A percentile compares a stretch with the other conserved stretches of the same genome.
These are phyloP conservation scores for Caenorhabditis panamensis DNA, from an alignment of 2,888 invertebrate genomes.

Conservation along the genomic window DNA sequence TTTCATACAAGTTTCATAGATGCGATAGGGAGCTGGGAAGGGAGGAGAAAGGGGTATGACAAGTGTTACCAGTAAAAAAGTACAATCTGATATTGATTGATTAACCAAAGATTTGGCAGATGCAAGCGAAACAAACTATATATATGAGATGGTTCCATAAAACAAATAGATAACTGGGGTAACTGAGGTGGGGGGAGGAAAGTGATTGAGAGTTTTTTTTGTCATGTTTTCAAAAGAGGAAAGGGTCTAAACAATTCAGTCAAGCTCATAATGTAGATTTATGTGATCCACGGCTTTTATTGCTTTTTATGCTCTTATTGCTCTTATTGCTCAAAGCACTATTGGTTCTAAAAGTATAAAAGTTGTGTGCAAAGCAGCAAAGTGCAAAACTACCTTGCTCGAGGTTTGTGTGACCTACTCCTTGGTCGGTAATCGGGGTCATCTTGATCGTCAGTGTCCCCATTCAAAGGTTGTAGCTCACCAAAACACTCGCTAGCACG, in stretches of 20 bases:
- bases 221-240: background rate
- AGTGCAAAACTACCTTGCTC: conserved; percentile 44
- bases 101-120: conserved; percentile 51
- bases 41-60: conserved; percentile 25
- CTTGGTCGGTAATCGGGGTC: conserved; percentile 43
- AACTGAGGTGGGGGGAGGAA: background rate
- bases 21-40: conserved; percentile 29
- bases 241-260: background rate
- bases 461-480: conserved; percentile 55
- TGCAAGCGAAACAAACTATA: conserved; percentile 26
- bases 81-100: conserved; percentile 62
- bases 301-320: conserved; percentile 35
- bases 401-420: conserved; percentile 45
- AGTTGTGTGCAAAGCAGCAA: background rate
- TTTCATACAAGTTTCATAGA: conserved; percentile 57
- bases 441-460: conserved; percentile 41
- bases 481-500: conserved; percentile 48
- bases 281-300: conserved; percentile 59
- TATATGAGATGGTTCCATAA: conserved; percentile 60
- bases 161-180: conserved; percentile 7
- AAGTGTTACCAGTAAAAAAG: conserved; percentile 47
- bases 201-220: background rate
- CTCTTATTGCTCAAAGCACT: conserved; percentile 58
- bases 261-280: conserved; percentile 39
- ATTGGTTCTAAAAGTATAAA: conserved; percentile 46